These are phyloP conservation scores for Ormyrus thymus DNA, from an alignment of 2,888 invertebrate species.

Conservation along the genomic window DNA sequence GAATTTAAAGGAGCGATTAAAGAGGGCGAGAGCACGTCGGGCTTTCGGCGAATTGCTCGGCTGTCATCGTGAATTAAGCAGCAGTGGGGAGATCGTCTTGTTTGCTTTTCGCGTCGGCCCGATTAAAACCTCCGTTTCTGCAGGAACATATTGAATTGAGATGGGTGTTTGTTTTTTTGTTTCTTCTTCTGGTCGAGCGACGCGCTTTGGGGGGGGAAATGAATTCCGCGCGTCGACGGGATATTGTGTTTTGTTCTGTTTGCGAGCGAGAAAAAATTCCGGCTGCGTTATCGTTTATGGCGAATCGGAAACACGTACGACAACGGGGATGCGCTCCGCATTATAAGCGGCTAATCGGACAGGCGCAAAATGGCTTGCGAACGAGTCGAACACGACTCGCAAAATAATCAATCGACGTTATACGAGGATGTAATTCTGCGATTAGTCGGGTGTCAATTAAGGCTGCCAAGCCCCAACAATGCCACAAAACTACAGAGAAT, in stretches of 20 bases:
- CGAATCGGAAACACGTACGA: conserved; percentile 37
- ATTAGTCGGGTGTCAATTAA: neutral
- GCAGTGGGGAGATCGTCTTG: too few relatives aligned
- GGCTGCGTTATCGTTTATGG: conserved; percentile 12
- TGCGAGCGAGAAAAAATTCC: conserved; percentile 16
- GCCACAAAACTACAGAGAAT: conserved; percentile 11
- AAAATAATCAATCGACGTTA: conserved; percentile 15
- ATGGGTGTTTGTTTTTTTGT: neutral
- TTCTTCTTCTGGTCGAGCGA: neutral
- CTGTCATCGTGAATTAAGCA: too few relatives aligned
- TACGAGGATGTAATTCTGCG: conserved; percentile 3
- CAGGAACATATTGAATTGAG: neutral
- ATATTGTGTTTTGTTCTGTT: neutral
- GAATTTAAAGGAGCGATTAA: too few relatives aligned
- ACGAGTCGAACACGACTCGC: neutral
- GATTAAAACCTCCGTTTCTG: neutral
- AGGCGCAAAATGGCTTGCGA: conserved; percentile 16
- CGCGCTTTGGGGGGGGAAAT: neutral
- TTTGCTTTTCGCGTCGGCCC: conserved; percentile 2
- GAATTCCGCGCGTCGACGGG: neutral
- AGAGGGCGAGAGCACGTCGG: too few relatives aligned
- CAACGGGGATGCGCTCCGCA: conserved; percentile 33
- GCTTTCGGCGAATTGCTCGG: too few relatives aligned
- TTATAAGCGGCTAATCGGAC: conserved; percentile 45
- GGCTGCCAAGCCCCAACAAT: neutral